Evolutionary conservation across 2,888 invertebrate genomes (phyloP), one percentile per base, ranked within the genome.

Genomic region (Morpho helenor): DNA sequence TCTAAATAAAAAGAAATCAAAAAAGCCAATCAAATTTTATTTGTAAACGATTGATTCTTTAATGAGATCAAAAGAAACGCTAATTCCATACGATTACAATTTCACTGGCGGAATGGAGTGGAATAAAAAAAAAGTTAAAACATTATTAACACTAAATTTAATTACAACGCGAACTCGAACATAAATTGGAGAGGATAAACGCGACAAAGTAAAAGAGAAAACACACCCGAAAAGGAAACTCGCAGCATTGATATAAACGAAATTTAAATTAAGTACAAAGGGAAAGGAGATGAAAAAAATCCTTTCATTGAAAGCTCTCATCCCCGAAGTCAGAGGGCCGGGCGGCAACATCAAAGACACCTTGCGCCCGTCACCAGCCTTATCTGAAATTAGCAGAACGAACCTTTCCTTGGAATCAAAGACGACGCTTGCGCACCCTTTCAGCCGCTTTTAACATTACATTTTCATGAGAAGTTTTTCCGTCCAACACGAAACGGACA

Each of bases 251-350:
- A 89, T 90, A 90, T 90, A 90, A 90, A 90, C 90, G 90, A 90
- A 90, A 90, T 90, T 90, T 90, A 90, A 90, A 90, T 90, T 90
- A 90, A 90, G 87, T 89, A 90, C 90, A 90, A 90, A 90, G 88
- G 84, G 84, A 89, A 87, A 84, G 87, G 84, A 87, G 87, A 87
- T 86, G 84, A 87, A 88, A 90, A 87, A 90, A 89, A 90, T 90
- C 90, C 90, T 90, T 90, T 90, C 89, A 90, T 87, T 87, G 89
- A 88, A 85, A 87, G 87, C 88, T 86, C 87, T 88, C 88, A 85
- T 87, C 81, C 81, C 80, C 80, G 79, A 84, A 87, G 86, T 82
- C 84, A 85, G 83, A 86, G 87, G 87, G 79, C 83, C 83, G 72
- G 84, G 84, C 84, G 86, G 88, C 85, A 80, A 89, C 89, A 89